Evolutionary conservation across 2,888 invertebrate genomes (phyloP).

Genomic region (Sycophila texana): DNA sequence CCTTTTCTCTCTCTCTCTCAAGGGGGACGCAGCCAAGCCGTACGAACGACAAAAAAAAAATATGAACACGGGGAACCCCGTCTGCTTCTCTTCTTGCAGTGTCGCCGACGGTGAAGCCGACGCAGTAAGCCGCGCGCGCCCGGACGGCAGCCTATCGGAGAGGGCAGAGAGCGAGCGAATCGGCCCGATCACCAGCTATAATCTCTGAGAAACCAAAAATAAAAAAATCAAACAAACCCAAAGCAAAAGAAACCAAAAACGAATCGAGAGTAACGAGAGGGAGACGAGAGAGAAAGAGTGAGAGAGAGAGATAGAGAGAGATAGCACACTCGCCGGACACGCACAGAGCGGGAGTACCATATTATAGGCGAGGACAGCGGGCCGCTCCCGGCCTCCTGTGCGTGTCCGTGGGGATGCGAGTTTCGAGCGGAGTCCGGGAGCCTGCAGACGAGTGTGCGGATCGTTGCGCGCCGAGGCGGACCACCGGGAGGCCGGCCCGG

Average conservation of each 20-base stretch:
- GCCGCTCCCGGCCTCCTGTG: not conserved
- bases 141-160: conserved; percentile 15
- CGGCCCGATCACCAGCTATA: conserved; percentile 1
- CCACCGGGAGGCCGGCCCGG: not conserved
- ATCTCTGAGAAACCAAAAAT: not conserved
- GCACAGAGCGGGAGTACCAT: not conserved
- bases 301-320: conserved; percentile 34
- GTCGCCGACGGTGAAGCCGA: conserved; percentile 65
- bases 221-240: conserved; percentile 4
- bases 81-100: conserved; percentile 66
- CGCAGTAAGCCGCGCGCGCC: conserved; percentile 62
- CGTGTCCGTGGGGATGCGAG: conserved; percentile 1
- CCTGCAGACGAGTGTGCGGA: not conserved
- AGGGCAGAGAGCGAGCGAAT: conserved; percentile 34
- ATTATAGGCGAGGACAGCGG: not conserved
- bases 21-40: not conserved
- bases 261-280: not conserved
- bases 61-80: conserved; percentile 42
- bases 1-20: not conserved
- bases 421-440: not conserved
- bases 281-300: not conserved
- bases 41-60: conserved; percentile 1
- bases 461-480: not conserved
- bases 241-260: not conserved
- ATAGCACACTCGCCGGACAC: not conserved